Evolutionary conservation across 64 coral and sea anemone genomes (phyloP).

Genomic region (Actinia tenebrosa): DNA sequence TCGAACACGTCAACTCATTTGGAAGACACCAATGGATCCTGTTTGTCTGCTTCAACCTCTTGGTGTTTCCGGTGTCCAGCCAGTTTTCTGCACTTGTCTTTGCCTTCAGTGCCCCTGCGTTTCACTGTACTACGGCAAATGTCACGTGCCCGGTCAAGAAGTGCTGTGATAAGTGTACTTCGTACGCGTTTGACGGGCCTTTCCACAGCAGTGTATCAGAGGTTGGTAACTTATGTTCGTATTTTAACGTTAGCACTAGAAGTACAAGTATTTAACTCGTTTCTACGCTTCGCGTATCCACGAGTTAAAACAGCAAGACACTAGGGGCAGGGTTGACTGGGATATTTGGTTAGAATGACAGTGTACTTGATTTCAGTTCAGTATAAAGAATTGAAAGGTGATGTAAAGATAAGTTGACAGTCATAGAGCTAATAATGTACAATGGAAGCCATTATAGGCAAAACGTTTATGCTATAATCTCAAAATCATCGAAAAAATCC

Average conservation of each 20-base stretch:
- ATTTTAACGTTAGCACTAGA: neutral
- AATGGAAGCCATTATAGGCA: too few relatives aligned
- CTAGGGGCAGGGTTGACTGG: too few relatives aligned
- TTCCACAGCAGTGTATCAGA: slow-evolving; percentile 34
- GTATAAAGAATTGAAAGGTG: too few relatives aligned
- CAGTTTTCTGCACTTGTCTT: slow-evolving; percentile 31
- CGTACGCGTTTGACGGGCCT: slow-evolving; percentile 43
- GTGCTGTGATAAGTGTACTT: slow-evolving; percentile 28
- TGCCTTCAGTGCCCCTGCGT: slow-evolving; percentile 28
- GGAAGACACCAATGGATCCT: slow-evolving; percentile 30
- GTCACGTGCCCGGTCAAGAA: slow-evolving; percentile 31
- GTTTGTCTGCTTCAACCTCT: neutral
- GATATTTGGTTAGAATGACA: too few relatives aligned
- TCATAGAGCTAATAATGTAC: too few relatives aligned
- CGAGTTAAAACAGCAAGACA: too few relatives aligned
- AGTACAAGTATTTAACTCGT: too few relatives aligned
- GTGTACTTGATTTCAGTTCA: too few relatives aligned
- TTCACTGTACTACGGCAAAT: slow-evolving; percentile 43
- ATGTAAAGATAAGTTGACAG: too few relatives aligned
- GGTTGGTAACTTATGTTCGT: neutral
- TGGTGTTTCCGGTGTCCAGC: slow-evolving; percentile 12
- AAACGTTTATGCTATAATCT: too few relatives aligned
- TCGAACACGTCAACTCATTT: slow-evolving; percentile 25
- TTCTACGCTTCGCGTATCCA: too few relatives aligned
- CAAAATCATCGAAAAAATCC: too few relatives aligned